Percentiles rank a stretch among this genome's conserved stretches.
Conservation (phyloP, 2,797 vertebrate genomes). For the Mallotus villosus region DNA sequence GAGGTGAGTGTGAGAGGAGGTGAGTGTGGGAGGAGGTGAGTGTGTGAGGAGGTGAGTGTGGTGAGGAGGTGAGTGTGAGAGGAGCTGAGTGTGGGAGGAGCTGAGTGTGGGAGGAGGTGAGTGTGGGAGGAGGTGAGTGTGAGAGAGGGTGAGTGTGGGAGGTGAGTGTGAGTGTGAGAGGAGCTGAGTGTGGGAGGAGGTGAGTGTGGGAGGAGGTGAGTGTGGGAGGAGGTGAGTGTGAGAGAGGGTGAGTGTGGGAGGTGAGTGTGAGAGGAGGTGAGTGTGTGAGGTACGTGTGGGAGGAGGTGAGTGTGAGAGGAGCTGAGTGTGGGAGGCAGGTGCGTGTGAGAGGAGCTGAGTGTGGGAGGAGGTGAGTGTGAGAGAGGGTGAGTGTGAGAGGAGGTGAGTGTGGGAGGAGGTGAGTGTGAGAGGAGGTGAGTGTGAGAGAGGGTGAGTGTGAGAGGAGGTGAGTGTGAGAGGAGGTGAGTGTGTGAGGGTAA, state of each 20-base stretch:
- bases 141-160: not conserved
- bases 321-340: not conserved
- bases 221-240: not conserved
- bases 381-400: no score
- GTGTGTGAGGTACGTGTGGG: no score
- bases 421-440: conserved; percentile 15
- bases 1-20: not conserved
- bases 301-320: not conserved
- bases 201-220: not conserved
- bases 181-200: not conserved
- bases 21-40: not conserved
- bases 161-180: not conserved
- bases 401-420: no score
- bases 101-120: no score
- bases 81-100: not conserved
- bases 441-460: conserved; percentile 35
- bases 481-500: no score
- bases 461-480: no score
- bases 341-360: no score
- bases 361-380: no score
- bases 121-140: no score
- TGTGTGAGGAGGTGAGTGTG: no score
- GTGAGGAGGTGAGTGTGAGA: not conserved
- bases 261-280: no score
- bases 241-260: no score